These are phyloP conservation scores for Frankliniella fusca DNA, from an alignment of 2,888 invertebrate species.

Conservation along the genomic window DNA sequence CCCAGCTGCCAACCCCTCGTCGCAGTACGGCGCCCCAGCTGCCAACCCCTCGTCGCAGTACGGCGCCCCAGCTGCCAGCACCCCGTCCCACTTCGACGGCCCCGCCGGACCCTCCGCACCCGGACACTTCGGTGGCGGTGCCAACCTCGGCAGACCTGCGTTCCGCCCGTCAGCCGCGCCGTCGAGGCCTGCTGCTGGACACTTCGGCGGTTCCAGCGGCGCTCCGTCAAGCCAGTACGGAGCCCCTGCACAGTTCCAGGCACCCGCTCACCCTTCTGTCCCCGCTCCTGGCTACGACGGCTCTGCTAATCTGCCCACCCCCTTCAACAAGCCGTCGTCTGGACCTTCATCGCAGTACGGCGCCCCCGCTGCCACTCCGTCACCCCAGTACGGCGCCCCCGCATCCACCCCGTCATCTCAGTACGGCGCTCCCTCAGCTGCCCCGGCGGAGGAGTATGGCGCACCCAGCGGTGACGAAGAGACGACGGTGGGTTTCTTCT, in stretches of 20 bases:
- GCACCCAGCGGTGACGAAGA: background rate
- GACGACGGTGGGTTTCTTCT: background rate
- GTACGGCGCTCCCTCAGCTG: background rate
- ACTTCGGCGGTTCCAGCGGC: too few species aligned
- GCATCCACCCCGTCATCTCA: background rate
- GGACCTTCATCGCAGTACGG: background rate
- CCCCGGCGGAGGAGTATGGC: background rate
- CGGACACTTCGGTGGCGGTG: too few species aligned
- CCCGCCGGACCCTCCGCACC: background rate
- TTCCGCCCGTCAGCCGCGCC: too few species aligned
- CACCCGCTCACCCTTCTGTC: too few species aligned
- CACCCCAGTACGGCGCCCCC: background rate
- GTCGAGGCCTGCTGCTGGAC: too few species aligned
- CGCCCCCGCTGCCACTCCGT: background rate
- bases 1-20: background rate
- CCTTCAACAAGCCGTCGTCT: too few species aligned
- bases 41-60: conserved; percentile 8
- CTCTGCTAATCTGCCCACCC: too few species aligned
- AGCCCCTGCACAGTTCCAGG: too few species aligned
- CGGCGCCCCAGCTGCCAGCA: background rate
- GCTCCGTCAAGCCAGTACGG: too few species aligned
- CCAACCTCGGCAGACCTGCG: too few species aligned
- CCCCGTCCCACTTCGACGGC: background rate
- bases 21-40: background rate
- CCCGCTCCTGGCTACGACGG: too few species aligned